Conservation (phyloP, 2,113 vertebrate species). For the Phyllostomus discolor region DNA sequence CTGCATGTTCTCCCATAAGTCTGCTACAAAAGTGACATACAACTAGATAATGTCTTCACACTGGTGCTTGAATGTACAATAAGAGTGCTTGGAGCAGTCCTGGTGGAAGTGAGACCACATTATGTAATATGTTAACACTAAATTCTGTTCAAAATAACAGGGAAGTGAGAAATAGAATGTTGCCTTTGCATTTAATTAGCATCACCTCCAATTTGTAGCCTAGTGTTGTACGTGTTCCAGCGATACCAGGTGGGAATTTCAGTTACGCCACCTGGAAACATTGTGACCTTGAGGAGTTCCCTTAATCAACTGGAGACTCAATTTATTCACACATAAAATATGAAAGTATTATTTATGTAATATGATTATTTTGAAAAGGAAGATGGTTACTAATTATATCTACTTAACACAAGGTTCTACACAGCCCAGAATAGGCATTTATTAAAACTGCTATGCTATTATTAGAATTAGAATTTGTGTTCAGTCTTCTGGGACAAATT, state of each 20-base stretch:
- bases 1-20: background rate
- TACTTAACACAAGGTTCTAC: background rate
- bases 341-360: background rate
- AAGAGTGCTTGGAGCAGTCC: background rate
- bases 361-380: conserved; percentile 7
- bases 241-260: background rate
- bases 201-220: background rate
- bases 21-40: background rate
- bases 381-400: background rate
- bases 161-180: background rate
- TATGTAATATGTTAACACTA: background rate
- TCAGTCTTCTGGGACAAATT: background rate
- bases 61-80: background rate
- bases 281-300: background rate
- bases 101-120: background rate
- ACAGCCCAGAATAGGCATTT: background rate
- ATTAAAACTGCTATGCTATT: background rate
- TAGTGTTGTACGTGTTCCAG: background rate
- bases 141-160: background rate
- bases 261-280: background rate
- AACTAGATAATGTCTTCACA: background rate
- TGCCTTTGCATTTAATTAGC: background rate
- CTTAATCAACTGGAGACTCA: background rate
- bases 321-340: background rate
- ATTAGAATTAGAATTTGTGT: background rate